Evolutionary conservation across 2,888 invertebrate species (phyloP).

Genomic region (Agriopis aurantiaria): DNA sequence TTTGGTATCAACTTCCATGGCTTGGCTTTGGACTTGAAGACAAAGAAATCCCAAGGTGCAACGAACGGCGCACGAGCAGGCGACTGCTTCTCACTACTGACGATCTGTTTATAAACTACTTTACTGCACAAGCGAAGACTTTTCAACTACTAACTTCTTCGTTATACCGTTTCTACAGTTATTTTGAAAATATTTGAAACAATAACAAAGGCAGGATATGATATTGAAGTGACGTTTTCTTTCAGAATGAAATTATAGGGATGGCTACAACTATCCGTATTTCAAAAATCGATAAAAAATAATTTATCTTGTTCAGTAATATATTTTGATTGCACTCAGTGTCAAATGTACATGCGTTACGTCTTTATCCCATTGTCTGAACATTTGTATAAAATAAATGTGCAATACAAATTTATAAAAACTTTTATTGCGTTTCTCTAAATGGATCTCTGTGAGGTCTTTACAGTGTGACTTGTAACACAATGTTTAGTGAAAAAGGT

Average conservation of each 20-base stretch:
- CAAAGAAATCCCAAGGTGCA: slow-evolving; percentile 26
- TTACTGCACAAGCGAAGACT: slow-evolving; percentile 52
- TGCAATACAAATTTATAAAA: too few relatives aligned
- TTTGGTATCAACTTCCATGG: slow-evolving; percentile 79
- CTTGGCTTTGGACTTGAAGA: slow-evolving; percentile 48
- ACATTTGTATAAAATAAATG: too few relatives aligned
- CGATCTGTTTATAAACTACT: slow-evolving; percentile 46
- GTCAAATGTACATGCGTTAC: too few relatives aligned
- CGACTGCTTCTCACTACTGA: slow-evolving; percentile 52
- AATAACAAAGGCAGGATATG: slow-evolving; percentile 59
- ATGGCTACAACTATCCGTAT: too few relatives aligned
- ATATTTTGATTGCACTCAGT: too few relatives aligned
- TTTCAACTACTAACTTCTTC: slow-evolving; percentile 57
- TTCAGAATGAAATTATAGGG: slow-evolving; percentile 53
- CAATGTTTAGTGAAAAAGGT: too few relatives aligned
- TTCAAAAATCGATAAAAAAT: too few relatives aligned
- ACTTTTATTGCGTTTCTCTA: too few relatives aligned
- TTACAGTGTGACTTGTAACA: too few relatives aligned
- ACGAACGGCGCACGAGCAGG: slow-evolving; percentile 52
- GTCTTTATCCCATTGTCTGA: too few relatives aligned
- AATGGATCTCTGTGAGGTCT: too few relatives aligned
- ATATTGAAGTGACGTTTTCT: slow-evolving; percentile 58
- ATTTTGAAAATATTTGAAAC: slow-evolving; percentile 64
- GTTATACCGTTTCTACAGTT: slow-evolving; percentile 71
- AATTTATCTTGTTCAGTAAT: too few relatives aligned